Percentiles rank a stretch among this genome's conserved stretches.
Evolutionary conservation across 2,113 vertebrate species (phyloP).

Genomic region (Sisor rabdophorus): DNA sequence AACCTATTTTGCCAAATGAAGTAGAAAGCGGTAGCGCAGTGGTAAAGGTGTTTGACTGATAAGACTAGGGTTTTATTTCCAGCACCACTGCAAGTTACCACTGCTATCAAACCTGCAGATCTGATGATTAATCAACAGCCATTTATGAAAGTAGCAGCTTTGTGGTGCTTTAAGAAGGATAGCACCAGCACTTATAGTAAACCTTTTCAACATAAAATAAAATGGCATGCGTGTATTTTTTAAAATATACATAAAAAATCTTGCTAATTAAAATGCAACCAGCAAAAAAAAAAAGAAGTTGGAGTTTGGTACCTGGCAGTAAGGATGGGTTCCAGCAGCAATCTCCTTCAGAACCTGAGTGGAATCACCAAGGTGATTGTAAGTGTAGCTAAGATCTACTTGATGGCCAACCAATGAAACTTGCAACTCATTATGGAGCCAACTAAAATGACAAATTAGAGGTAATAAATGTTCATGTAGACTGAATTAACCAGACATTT

Average conservation of each 20-base stretch:
- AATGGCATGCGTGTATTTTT: no score
- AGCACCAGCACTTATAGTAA: neutral
- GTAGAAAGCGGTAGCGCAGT: no score
- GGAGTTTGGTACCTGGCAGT: conserved; percentile 75
- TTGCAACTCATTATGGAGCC: conserved; percentile 94
- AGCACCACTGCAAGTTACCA: no score
- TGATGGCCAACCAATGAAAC: conserved; percentile 84
- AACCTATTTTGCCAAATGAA: no score
- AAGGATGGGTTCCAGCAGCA: conserved; percentile 82
- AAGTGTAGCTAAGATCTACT: conserved; percentile 88
- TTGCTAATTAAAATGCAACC: no score
- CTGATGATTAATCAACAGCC: neutral
- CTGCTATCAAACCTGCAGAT: neutral
- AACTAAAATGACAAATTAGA: conserved; percentile 65
- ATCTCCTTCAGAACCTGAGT: conserved; percentile 82
- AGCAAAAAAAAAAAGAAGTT: neutral
- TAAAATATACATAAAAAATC: no score
- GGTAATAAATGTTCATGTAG: neutral
- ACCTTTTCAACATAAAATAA: neutral
- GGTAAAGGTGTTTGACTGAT: no score
- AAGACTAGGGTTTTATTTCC: no score
- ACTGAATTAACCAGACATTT: neutral
- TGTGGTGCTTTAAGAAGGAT: neutral
- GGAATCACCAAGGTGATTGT: conserved; percentile 89
- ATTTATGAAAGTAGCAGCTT: neutral